Conservation (phyloP, 2,888 invertebrate species). For the Polylopha cassiicola region DNA sequence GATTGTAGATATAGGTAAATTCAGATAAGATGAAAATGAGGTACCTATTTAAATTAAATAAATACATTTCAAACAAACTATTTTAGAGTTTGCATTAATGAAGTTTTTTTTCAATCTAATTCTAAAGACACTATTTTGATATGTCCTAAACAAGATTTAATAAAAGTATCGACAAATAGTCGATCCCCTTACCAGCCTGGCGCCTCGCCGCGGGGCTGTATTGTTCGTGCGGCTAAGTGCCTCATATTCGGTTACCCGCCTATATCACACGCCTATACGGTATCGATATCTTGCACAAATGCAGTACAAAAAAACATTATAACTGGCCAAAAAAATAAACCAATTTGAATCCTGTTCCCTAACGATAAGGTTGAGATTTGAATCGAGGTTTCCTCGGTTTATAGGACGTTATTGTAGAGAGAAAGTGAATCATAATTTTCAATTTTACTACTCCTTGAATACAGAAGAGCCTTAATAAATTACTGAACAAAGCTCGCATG, state of each 20-base stretch:
- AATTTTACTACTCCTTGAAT: slow-evolving; percentile 67
- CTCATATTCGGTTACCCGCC: slow-evolving; percentile 74
- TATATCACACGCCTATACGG: slow-evolving; percentile 61
- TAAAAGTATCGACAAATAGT: slow-evolving; percentile 22
- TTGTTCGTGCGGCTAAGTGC: slow-evolving; percentile 69
- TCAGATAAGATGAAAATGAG: too few relatives aligned
- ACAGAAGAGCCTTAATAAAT: slow-evolving; percentile 65
- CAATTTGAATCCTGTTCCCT: slow-evolving; percentile 27
- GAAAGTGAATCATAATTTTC: slow-evolving; percentile 61
- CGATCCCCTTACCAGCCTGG: slow-evolving; percentile 48
- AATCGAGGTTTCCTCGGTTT: slow-evolving; percentile 12
- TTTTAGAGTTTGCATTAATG: too few relatives aligned
- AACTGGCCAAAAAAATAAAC: slow-evolving; percentile 7
- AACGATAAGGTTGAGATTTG: slow-evolving; percentile 29
- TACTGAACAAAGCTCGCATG: slow-evolving; percentile 60
- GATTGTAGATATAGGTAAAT: too few relatives aligned
- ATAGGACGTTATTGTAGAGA: slow-evolving; percentile 28
- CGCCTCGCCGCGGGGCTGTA: slow-evolving; percentile 70
- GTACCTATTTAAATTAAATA: too few relatives aligned
- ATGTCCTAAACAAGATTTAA: too few relatives aligned
- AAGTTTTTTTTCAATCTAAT: too few relatives aligned
- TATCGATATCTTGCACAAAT: slow-evolving; percentile 51
- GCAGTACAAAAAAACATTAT: slow-evolving; percentile 39
- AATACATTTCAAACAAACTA: too few relatives aligned
- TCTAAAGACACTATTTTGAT: too few relatives aligned